Percentiles rank a stretch among this genome's conserved stretches.
phyloP scores from a whole-genome alignment of 1,140 invertebrate species.

The Papilio polytes region DNA sequence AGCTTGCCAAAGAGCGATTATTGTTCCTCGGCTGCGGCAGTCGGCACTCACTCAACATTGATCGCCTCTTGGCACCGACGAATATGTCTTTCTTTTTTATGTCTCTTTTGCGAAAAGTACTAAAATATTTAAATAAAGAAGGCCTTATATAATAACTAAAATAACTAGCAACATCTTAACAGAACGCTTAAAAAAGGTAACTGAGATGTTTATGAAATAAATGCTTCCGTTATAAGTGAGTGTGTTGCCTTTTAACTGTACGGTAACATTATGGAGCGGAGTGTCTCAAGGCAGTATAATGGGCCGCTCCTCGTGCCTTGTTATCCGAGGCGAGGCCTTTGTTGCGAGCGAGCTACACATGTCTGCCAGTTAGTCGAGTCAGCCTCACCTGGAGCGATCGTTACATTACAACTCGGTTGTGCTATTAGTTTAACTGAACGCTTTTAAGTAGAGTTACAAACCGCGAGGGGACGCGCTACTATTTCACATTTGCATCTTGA shows the following conservation, averaged over 20 bases:
- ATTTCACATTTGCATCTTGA: conserved; percentile 52
- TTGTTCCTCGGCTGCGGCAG: conserved; percentile 64
- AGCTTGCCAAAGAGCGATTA: conserved; percentile 69
- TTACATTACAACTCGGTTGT: conserved; percentile 66
- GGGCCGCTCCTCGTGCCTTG: conserved; percentile 67
- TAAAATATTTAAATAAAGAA: conserved; percentile 35
- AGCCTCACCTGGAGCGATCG: conserved; percentile 64
- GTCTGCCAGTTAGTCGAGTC: conserved; percentile 49
- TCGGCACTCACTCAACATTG: conserved; percentile 59
- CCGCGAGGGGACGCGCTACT: conserved; percentile 40
- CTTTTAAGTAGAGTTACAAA: conserved; percentile 61
- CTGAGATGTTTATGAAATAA: not conserved
- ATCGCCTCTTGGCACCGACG: conserved; percentile 56
- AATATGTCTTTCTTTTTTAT: conserved; percentile 44
- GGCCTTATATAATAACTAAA: not conserved
- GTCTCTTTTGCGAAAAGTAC: conserved; percentile 44
- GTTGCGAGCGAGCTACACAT: conserved; percentile 56
- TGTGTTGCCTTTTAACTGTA: conserved; percentile 1
- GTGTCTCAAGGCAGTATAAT: conserved; percentile 68
- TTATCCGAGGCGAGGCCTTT: conserved; percentile 68
- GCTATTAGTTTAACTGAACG: conserved; percentile 67
- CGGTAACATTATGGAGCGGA: conserved; percentile 54
- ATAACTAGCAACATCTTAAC: not conserved
- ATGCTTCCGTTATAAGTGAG: conserved; percentile 10
- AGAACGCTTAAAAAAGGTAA: not conserved